These are phyloP conservation scores for Tetrax tetrax DNA, from an alignment of 2,113 vertebrate genomes.

Conservation along the genomic window DNA sequence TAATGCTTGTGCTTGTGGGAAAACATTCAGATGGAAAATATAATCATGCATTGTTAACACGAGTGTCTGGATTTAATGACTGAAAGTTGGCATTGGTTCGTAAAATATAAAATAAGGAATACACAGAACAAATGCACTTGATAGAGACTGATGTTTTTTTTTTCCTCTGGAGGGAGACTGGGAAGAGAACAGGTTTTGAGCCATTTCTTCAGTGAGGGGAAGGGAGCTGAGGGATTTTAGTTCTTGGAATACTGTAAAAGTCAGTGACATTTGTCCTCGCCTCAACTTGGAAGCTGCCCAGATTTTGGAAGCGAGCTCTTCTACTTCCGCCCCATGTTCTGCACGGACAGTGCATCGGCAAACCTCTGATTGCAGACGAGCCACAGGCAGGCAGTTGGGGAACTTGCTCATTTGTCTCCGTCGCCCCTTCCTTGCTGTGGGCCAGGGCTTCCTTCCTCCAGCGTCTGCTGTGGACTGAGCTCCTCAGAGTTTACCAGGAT, in stretches of 20 bases:
- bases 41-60: constrained; percentile 13
- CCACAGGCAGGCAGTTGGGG: accelerated
- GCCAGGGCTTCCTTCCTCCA: neutral
- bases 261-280: neutral
- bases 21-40: constrained; percentile 16
- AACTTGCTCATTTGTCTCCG: accelerated
- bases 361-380: neutral
- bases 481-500: neutral
- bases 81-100: neutral
- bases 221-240: neutral
- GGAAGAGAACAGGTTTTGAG: constrained; percentile 19
- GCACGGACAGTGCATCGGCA: accelerated
- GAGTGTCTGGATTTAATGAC: constrained; percentile 45
- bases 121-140: neutral
- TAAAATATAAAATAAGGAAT: constrained; percentile 42
- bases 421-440: neutral
- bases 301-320: neutral
- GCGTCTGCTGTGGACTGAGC: neutral
- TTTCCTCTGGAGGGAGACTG: neutral
- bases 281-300: neutral
- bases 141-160: neutral
- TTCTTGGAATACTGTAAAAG: constrained; percentile 2
- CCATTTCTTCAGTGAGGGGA: neutral
- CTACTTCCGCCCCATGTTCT: neutral
- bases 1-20: constrained; percentile 16